These are phyloP conservation scores for Brachionus asplanchnoidis DNA, from an alignment of 1,140 invertebrate species.

Conservation along the genomic window DNA sequence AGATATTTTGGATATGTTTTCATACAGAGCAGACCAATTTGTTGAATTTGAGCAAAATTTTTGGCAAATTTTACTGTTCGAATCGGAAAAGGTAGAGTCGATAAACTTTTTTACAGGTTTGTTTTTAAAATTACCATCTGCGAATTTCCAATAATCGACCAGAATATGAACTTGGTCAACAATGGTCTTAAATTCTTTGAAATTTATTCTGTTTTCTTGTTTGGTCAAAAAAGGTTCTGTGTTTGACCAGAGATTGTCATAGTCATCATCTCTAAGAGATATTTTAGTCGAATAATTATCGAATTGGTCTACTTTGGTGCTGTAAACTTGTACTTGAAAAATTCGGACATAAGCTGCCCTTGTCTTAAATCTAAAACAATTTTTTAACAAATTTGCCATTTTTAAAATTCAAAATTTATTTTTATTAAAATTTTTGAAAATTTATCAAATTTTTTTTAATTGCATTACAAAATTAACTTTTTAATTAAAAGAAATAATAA, in stretches of 20 bases:
- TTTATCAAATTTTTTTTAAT: neutral
- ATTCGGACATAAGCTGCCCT: too few relatives aligned
- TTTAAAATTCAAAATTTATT: neutral
- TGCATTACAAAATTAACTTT: neutral
- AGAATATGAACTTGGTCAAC: neutral
- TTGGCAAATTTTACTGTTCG: neutral
- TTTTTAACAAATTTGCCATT: conserved; percentile 3
- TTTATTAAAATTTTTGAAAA: neutral
- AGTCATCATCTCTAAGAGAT: neutral
- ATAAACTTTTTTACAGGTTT: neutral
- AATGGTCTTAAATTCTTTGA: neutral
- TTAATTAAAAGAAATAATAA: neutral
- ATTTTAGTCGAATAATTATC: neutral
- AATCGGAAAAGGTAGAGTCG: neutral
- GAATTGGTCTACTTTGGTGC: neutral
- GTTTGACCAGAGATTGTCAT: neutral
- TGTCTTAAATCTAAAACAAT: neutral
- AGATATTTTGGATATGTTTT: neutral
- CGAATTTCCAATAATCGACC: conserved; percentile 1
- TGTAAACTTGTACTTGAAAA: neutral
- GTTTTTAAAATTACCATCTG: neutral
- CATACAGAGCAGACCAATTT: neutral
- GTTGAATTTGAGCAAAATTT: neutral
- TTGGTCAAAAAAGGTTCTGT: neutral
- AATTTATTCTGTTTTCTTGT: neutral